Conservation (phyloP, 1,140 invertebrate species). For the Pogonus chalceus region DNA sequence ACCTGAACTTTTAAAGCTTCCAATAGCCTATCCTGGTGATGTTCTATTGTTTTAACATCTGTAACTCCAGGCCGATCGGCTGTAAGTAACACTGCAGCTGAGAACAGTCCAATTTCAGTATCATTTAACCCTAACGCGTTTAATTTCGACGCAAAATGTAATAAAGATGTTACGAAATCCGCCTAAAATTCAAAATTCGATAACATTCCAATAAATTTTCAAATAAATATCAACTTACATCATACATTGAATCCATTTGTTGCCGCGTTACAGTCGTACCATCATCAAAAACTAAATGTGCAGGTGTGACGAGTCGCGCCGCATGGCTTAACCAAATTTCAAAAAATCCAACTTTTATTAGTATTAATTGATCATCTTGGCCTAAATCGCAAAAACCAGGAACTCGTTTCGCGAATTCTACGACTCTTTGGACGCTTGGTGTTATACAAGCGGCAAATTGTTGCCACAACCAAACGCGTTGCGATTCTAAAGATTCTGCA, state of each 20-base stretch:
- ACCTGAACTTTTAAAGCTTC: constrained; percentile 77
- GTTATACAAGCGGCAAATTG: constrained; percentile 69
- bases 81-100: constrained; percentile 73
- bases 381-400: constrained; percentile 79
- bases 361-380: constrained; percentile 87
- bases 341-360: constrained; percentile 93
- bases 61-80: constrained; percentile 69
- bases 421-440: constrained; percentile 80
- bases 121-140: constrained; percentile 74
- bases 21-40: constrained; percentile 71
- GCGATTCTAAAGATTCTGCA: constrained; percentile 52
- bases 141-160: constrained; percentile 71
- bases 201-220: no score
- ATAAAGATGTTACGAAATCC: constrained; percentile 61
- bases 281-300: constrained; percentile 83
- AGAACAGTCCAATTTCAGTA: constrained; percentile 83
- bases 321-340: constrained; percentile 91
- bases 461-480: constrained; percentile 66
- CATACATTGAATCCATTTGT: constrained; percentile 86
- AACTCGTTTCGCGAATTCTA: constrained; percentile 87
- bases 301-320: constrained; percentile 68
- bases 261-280: constrained; percentile 75
- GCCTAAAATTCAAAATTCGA: constrained; percentile 36
- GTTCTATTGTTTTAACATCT: constrained; percentile 73
- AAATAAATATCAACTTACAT: constrained; percentile 58